Base-by-base conservation (phyloP, 2,113 vertebrate species). In the Hymenochirus boettgeri region DNA sequence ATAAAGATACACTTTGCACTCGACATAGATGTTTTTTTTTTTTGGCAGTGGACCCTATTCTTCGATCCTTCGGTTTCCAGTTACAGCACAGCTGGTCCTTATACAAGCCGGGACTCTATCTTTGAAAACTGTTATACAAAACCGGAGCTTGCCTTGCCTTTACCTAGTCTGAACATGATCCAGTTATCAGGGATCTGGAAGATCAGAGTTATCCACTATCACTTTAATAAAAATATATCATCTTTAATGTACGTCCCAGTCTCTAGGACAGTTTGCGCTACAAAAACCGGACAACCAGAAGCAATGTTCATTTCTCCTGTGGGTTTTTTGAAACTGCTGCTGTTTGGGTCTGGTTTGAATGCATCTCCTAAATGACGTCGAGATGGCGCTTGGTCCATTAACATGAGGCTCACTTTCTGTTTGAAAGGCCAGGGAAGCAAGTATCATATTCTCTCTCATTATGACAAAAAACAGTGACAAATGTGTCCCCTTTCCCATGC, bases 151-250 rank as follows among this genome's bases (percentile, higher is more conserved):
- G 83, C 84, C 83, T 80, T 78, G 77, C 81, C 83, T 86, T 83
- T 83, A 76, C 78, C 79, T 72, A 73, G 72, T 75, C 77, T 35
- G 13, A 76, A 73, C 70, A 71, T 75, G 80, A 13, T 37, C 9
- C 6, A 5, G 72, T 37, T 50, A 70, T 99, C 94, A 99, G 56
- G 94, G 96, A 79, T 99, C 96, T 29, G 94, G 94, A 75, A 98
- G 89, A 79, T 98, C 96, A 6, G 95, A 98, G 26, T 93, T 96
- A 87, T 99, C 96, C 80, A 99, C 96, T 74, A 95, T 97, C 76
- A 98, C 95, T 86, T 98, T 98, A 83, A 99, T 98, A 85, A 98
- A 99, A 83, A 99, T 97, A 82, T 98, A 82, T 99, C 96, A 64
- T 98, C 96, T 82, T 96, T 97, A 85, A 98, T 98, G 83, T 98